Percentiles rank a stretch among this genome's conserved stretches.
phyloP scores from a whole-genome alignment of 2,888 invertebrate species.

The Homarus gammarus region DNA sequence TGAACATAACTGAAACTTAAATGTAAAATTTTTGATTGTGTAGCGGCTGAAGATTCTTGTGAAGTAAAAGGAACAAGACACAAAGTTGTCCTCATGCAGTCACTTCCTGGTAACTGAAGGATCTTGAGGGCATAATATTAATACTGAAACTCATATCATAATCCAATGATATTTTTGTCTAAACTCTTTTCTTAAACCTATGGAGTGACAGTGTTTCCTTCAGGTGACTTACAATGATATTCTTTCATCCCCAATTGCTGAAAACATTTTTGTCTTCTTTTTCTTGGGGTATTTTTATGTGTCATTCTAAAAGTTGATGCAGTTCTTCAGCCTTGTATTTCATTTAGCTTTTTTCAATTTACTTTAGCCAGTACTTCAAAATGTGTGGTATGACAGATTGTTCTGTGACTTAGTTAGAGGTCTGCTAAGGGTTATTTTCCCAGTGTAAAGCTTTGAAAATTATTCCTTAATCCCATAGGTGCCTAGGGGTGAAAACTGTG shows the following conservation, averaged over 20 bases:
- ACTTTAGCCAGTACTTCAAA: constrained; percentile 2
- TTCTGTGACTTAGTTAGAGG: not conserved
- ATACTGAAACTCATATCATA: constrained; percentile 48
- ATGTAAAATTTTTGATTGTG: not conserved
- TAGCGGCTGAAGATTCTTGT: not conserved
- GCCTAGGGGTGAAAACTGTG: constrained; percentile 44
- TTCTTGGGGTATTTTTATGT: constrained; percentile 1
- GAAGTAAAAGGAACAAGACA: not conserved
- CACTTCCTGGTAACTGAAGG: not conserved
- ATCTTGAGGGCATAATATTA: not conserved
- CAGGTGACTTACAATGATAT: not conserved
- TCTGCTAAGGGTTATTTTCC: not conserved
- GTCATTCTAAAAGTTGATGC: not conserved
- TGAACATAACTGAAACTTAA: not conserved
- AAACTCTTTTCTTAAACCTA: not conserved
- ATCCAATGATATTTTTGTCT: constrained; percentile 30
- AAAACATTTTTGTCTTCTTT: not conserved
- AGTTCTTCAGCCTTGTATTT: not conserved
- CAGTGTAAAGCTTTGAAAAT: constrained; percentile 25
- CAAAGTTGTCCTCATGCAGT: not conserved
- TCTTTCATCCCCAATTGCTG: not conserved
- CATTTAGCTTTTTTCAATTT: not conserved
- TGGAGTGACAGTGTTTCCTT: not conserved
- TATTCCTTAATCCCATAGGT: constrained; percentile 55
- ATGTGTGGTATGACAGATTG: constrained; percentile 1